These are phyloP conservation scores for Lasioglossum figueresi DNA, from an alignment of 2,888 invertebrate species.

Conservation along the genomic window DNA sequence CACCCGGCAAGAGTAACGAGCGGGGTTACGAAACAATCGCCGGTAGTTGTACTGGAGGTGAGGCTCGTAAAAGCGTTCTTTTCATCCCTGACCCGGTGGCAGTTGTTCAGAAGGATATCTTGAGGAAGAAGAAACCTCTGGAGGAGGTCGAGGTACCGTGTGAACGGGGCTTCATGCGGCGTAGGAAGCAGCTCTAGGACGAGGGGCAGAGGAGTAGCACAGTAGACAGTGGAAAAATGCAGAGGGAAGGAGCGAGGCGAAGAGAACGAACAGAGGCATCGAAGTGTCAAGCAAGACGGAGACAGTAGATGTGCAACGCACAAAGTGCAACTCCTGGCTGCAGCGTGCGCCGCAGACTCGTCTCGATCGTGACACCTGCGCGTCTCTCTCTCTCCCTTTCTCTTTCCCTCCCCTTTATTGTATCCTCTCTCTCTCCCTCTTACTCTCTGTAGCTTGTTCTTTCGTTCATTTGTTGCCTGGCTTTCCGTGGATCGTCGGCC, in stretches of 20 bases:
- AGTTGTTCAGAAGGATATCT: slow-evolving; percentile 34
- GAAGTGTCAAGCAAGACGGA: not conserved
- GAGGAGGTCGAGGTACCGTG: slow-evolving; percentile 56
- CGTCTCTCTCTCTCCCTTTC: slow-evolving; percentile 19
- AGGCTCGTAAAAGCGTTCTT: slow-evolving; percentile 18
- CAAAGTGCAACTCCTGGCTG: slow-evolving; percentile 51
- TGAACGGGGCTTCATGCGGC: slow-evolving; percentile 55
- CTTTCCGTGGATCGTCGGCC: slow-evolving; percentile 46
- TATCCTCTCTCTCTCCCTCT: not conserved
- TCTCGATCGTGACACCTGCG: slow-evolving; percentile 68
- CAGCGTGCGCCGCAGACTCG: slow-evolving; percentile 43
- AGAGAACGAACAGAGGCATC: not conserved
- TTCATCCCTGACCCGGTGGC: slow-evolving; percentile 35
- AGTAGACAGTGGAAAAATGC: not conserved
- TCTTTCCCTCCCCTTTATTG: not conserved
- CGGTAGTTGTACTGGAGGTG: not conserved
- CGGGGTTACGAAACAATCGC: not conserved
- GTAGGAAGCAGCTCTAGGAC: slow-evolving; percentile 48
- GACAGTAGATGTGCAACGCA: slow-evolving; percentile 37
- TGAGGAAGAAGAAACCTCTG: slow-evolving; percentile 36
- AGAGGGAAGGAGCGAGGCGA: not conserved
- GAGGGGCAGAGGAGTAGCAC: not conserved
- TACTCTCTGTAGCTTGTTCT: slow-evolving; percentile 20
- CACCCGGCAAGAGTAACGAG: not conserved
- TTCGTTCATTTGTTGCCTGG: slow-evolving; percentile 50